A percentile compares a stretch with the other conserved stretches of the same genome.
Conservation (phyloP, 2,113 vertebrate genomes). For the Sander lucioperca region DNA sequence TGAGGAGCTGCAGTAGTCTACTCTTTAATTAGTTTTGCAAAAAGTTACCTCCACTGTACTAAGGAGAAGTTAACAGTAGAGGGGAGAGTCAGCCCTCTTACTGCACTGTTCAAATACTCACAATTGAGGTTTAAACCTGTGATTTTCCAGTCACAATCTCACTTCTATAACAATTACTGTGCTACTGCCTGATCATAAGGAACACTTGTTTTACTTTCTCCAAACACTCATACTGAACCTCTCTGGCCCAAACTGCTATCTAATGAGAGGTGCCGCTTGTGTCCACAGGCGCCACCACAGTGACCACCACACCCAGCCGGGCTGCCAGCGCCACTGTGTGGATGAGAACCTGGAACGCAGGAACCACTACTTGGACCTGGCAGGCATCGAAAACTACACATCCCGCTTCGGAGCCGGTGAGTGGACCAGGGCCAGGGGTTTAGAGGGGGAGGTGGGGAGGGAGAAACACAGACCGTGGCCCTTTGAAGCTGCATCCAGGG, state of each 20-base stretch:
- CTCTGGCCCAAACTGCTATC: conserved; percentile 55
- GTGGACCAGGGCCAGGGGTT: conserved; percentile 62
- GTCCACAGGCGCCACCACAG: conserved; percentile 91
- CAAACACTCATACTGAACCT: conserved; percentile 58
- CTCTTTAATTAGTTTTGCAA: conserved; percentile 27
- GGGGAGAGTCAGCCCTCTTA: conserved; percentile 7
- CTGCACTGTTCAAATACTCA: conserved; percentile 22
- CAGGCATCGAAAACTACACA: conserved; percentile 98
- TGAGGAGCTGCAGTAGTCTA: not conserved
- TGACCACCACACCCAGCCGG: conserved; percentile 90
- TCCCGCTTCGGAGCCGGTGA: conserved; percentile 96
- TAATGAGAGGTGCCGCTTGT: conserved; percentile 79
- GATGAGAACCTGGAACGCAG: conserved; percentile 99
- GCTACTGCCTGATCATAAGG: conserved; percentile 58
- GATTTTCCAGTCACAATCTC: conserved; percentile 61
- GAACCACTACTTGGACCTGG: conserved; percentile 99
- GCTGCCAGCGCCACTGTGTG: conserved; percentile 93
- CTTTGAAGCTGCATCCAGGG: conserved; percentile 75
- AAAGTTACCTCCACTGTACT: conserved; percentile 12
- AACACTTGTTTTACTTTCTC: conserved; percentile 62
- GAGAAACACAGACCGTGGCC: conserved; percentile 29
- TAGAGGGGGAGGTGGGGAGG: conserved; percentile 24
- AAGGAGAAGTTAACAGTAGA: conserved; percentile 4
- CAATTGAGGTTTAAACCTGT: conserved; percentile 47
- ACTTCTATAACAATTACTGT: conserved; percentile 56